These are phyloP conservation scores for Rhinopomastus cyanomelas DNA, from an alignment of 2,113 vertebrate species.

Conservation along the genomic window DNA sequence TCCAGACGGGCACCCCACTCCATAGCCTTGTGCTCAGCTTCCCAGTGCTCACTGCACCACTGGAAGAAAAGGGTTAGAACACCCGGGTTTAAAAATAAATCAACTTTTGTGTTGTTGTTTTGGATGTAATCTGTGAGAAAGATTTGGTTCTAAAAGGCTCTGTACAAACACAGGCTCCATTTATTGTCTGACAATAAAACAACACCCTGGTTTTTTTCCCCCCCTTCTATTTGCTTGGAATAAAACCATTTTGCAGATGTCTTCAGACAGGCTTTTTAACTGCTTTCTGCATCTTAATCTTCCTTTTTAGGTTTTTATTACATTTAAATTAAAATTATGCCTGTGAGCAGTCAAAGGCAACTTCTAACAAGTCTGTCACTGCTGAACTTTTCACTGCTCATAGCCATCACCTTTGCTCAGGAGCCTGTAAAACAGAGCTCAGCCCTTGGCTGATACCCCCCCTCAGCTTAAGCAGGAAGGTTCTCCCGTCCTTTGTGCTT, in stretches of 20 bases:
- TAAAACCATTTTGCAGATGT: slow-evolving; percentile 63
- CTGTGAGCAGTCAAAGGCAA: slow-evolving; percentile 49
- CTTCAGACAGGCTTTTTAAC: slow-evolving; percentile 49
- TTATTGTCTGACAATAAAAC: slow-evolving; percentile 66
- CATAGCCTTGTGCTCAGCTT: neutral
- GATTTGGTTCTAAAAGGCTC: slow-evolving; percentile 42
- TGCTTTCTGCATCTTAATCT: slow-evolving; percentile 54
- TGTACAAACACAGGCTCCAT: slow-evolving; percentile 36
- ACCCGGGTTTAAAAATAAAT: slow-evolving; percentile 49
- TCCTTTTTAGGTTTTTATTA: slow-evolving; percentile 65
- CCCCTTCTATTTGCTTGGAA: slow-evolving; percentile 29
- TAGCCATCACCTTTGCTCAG: neutral
- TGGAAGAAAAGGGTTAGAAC: neutral
- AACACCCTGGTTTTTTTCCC: slow-evolving; percentile 2
- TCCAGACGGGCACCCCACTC: neutral
- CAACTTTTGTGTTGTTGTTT: slow-evolving; percentile 12
- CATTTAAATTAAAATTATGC: slow-evolving; percentile 58
- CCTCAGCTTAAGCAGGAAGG: neutral
- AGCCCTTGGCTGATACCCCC: neutral
- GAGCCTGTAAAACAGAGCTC: neutral
- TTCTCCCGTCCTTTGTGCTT: neutral
- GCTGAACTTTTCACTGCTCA: slow-evolving; percentile 43
- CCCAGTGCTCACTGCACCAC: fast-evolving
- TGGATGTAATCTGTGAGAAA: slow-evolving; percentile 30
- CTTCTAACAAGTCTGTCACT: neutral